These are phyloP conservation scores for Colletes gigas DNA, from an alignment of 1,140 invertebrate species.

Conservation along the genomic window DNA sequence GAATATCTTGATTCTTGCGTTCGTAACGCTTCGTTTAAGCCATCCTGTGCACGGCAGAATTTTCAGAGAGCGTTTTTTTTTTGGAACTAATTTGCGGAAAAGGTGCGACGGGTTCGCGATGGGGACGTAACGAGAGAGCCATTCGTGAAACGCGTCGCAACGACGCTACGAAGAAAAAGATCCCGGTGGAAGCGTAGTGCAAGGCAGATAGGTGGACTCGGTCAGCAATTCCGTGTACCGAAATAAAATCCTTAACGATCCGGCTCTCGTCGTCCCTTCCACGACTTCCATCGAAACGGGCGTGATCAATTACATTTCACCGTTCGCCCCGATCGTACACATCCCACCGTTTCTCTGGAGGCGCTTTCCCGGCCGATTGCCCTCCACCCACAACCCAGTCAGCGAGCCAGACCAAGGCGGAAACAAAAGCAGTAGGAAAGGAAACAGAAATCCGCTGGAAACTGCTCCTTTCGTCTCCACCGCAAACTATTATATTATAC, in stretches of 20 bases:
- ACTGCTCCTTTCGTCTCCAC: background rate
- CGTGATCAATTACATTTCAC: conserved; percentile 36
- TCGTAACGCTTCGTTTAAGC: no score
- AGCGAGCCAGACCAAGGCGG: background rate
- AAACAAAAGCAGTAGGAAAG: background rate
- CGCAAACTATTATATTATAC: conserved; percentile 19
- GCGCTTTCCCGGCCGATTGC: background rate
- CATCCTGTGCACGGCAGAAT: no score
- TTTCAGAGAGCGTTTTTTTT: no score
- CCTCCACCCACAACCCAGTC: no score
- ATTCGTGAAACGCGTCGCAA: no score
- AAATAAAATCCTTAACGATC: conserved; percentile 37
- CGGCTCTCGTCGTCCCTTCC: background rate
- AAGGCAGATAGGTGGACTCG: background rate
- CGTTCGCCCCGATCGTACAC: conserved; percentile 20
- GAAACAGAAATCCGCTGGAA: conserved; percentile 1
- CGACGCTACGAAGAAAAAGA: no score
- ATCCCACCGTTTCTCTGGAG: background rate
- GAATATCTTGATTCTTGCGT: no score
- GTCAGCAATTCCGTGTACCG: conserved; percentile 3
- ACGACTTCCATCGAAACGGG: no score
- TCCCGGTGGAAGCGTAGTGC: no score
- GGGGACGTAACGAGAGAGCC: no score
- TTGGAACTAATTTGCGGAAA: no score
- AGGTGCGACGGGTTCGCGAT: no score